Conservation (phyloP, 2,888 invertebrate genomes). For the Hyppa rectilinea region DNA sequence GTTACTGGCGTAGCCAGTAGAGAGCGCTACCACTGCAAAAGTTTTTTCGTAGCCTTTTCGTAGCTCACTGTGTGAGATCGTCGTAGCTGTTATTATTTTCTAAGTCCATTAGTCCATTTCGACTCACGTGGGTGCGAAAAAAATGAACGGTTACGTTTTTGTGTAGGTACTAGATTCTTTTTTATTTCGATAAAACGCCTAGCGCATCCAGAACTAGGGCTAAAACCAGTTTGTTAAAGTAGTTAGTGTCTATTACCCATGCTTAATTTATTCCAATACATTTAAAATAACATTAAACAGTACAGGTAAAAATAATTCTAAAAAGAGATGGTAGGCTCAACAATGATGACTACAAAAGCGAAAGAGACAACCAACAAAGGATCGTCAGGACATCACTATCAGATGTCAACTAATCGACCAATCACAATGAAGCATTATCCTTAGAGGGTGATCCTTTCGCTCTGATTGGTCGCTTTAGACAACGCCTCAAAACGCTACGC, state of each 20-base stretch:
- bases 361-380: slow-evolving; percentile 79
- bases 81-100: neutral
- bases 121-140: neutral
- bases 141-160: neutral
- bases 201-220: too few species aligned
- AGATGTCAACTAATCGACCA: slow-evolving; percentile 77
- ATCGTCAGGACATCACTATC: slow-evolving; percentile 81
- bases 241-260: slow-evolving; percentile 12
- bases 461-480: slow-evolving; percentile 84
- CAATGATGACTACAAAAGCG: slow-evolving; percentile 53
- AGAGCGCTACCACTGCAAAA: neutral
- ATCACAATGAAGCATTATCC: slow-evolving; percentile 81
- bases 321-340: slow-evolving; percentile 31
- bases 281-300: neutral
- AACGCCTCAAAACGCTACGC: slow-evolving; percentile 83
- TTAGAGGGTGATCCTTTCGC: slow-evolving; percentile 84
- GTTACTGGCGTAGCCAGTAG: slow-evolving; percentile 8
- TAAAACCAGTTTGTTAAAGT: neutral
- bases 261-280: neutral
- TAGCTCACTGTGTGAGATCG: neutral
- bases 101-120: neutral
- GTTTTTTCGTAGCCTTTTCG: slow-evolving; percentile 6
- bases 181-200: neutral
- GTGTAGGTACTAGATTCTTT: neutral
- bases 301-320: neutral